phyloP scores from a whole-genome alignment of 2,888 invertebrate species.

The Liopterus haemorrhoidalis region DNA sequence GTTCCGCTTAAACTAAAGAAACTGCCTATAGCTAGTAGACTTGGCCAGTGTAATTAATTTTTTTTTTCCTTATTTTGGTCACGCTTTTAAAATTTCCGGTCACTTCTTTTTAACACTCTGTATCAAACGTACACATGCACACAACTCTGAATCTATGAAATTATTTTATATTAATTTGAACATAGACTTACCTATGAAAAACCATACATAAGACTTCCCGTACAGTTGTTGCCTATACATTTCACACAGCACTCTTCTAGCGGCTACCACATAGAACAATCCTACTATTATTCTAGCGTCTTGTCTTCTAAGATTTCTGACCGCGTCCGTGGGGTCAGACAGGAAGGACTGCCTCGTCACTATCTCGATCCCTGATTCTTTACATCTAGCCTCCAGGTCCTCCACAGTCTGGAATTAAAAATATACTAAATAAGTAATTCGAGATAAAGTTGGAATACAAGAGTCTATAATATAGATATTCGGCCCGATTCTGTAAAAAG shows the following conservation, averaged over 20 bases:
- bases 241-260: constrained; percentile 92
- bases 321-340: constrained; percentile 94
- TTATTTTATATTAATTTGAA: not conserved
- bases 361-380: constrained; percentile 88
- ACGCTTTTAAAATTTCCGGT: too few relatives aligned
- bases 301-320: constrained; percentile 86
- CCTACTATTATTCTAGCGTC: constrained; percentile 98
- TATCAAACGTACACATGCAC: too few relatives aligned
- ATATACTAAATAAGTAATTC: constrained; percentile 18
- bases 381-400: constrained; percentile 90
- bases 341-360: constrained; percentile 95
- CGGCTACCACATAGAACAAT: constrained; percentile 96
- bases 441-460: too few relatives aligned
- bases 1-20: too few relatives aligned
- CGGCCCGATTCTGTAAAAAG: too few relatives aligned
- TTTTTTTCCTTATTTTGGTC: too few relatives aligned
- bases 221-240: constrained; percentile 89
- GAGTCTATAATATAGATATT: too few relatives aligned
- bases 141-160: not conserved
- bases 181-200: constrained; percentile 80
- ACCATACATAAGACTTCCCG: constrained; percentile 97
- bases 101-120: too few relatives aligned
- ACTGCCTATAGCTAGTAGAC: too few relatives aligned
- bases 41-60: too few relatives aligned
- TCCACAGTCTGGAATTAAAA: constrained; percentile 77